Evolutionary conservation across 2,888 invertebrate species (phyloP), one percentile per base, ranked within the genome.

Genomic region (Troilus luridus): DNA sequence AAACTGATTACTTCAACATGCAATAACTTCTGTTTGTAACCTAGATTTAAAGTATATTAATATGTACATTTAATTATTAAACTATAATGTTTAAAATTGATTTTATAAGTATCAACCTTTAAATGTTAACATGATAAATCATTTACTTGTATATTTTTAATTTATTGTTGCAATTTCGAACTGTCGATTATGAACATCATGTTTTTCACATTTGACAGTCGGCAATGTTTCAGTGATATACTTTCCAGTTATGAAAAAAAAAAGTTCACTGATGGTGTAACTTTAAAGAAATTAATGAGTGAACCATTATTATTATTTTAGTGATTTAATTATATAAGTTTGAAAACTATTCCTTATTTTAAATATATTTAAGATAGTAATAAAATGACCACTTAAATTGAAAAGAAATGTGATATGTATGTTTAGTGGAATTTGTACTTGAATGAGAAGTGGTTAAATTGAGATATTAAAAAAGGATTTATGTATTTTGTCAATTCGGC

Each of bases 391-490:
- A 77, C 19, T 77, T 27, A 17, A 41, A 77, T 77, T 77, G 19
- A 77, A 77, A 77, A 77, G 17, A 77, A 27, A 41, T 77, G 72
- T 77, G 72, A 77, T 77, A 77, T 2, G 41, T 77, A 77, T 77
- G 41, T 19, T 77, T 7, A 77, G 72, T 77, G 72, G 41, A 41
- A 77, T 41, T 77, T 77, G 41, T 77, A 19, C 67, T 77, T 41
- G 0, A 41, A 77, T 77, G 27, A 41, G 72, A 41, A 41, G 19
- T 17, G 17, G 17, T 27, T 17, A 17, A 77, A 41, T 77, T 41
- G 19, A 0, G 19, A 77, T 77, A 41, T 27, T 27, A 77, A 77
- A 77, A 77, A 77, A 21, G 17, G 41, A 77, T 67, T 67, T 24
- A 24, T 41, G 41, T 77, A 77, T 41, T 77, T 27, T 64, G 14